Evolutionary conservation across 2,797 vertebrate species (phyloP).

Genomic region (Epinephelus coioides): DNA sequence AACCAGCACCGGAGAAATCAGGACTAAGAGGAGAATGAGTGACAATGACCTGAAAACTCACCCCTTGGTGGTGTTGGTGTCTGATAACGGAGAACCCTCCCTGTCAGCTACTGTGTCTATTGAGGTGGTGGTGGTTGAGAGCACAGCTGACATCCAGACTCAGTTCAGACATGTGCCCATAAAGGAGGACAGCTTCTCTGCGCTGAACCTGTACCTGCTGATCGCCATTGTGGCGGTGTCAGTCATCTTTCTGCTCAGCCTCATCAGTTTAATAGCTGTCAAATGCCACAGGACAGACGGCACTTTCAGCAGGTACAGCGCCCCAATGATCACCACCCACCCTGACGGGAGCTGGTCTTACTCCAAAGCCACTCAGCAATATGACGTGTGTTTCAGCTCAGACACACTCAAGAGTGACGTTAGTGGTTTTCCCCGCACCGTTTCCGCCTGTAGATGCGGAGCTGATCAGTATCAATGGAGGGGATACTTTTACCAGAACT

Average conservation of each 20-base stretch:
- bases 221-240: slow-evolving; percentile 24
- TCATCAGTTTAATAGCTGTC: slow-evolving; percentile 50
- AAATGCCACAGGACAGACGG: slow-evolving; percentile 59
- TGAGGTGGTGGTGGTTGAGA: no score
- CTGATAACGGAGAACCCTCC: no score
- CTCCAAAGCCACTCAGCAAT: no score
- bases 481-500: slow-evolving; percentile 48
- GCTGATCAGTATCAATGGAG: slow-evolving; percentile 33
- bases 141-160: no score
- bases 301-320: slow-evolving; percentile 52
- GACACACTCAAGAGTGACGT: slow-evolving; percentile 34
- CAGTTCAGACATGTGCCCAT: no score
- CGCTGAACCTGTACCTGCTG: no score
- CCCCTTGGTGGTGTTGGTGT: no score
- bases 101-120: no score
- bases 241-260: slow-evolving; percentile 59
- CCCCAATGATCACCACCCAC: slow-evolving; percentile 65
- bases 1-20: neutral
- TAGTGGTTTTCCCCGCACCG: slow-evolving; percentile 60
- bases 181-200: no score
- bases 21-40: no score
- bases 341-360: slow-evolving; percentile 54
- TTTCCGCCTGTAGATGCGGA: slow-evolving; percentile 49
- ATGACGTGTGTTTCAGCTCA: no score
- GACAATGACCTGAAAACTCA: no score